phyloP scores from a whole-genome alignment of 1,140 invertebrate species.

The Contarinia nasturtii region DNA sequence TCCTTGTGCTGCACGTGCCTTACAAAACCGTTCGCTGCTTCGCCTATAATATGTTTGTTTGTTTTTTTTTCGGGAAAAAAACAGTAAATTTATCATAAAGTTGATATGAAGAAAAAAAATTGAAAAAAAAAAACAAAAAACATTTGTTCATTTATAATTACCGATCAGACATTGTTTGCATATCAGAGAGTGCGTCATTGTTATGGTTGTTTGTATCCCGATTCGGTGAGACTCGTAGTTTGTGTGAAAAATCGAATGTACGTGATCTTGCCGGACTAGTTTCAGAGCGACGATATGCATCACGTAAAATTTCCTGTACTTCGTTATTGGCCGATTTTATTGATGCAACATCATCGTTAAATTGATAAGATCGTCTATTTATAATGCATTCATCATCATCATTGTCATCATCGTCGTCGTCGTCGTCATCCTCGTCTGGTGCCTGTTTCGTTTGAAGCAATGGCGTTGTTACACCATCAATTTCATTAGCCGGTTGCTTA shows the following conservation, averaged over 20 bases:
- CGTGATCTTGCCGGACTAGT: constrained; percentile 17
- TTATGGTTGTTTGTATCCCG: constrained; percentile 8
- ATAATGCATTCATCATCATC: not conserved
- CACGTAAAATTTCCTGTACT: not conserved
- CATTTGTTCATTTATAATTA: no score
- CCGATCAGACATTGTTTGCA: constrained; percentile 19
- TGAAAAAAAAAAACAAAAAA: no score
- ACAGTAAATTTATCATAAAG: no score
- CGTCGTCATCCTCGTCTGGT: not conserved
- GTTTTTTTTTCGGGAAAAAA: constrained; percentile 6
- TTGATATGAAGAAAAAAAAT: no score
- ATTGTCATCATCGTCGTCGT: not conserved
- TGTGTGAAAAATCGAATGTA: constrained; percentile 1
- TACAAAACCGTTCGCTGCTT: constrained; percentile 16
- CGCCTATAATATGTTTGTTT: not conserved
- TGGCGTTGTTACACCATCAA: no score
- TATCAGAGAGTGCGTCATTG: constrained; percentile 27
- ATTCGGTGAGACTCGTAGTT: constrained; percentile 12
- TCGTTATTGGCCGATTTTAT: not conserved
- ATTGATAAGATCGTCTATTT: no score
- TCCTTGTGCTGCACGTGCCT: constrained; percentile 18
- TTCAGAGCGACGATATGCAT: constrained; percentile 9
- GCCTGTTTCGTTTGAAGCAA: no score
- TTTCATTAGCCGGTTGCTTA: constrained; percentile 22
- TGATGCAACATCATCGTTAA: no score